Conservation (phyloP, 2,888 invertebrate species). For the Polietes domitor region DNA sequence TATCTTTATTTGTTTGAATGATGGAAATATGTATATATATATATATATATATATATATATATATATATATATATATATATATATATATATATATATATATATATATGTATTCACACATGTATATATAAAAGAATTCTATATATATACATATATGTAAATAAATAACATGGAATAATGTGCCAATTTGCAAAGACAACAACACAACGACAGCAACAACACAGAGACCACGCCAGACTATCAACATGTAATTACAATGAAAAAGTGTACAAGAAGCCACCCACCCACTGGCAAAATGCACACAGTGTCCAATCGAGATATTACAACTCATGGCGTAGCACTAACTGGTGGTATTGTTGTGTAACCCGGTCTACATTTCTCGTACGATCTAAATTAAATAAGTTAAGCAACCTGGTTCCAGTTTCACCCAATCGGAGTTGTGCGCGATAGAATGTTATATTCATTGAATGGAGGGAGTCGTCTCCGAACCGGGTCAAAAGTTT, state of each 20-base stretch:
- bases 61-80: neutral
- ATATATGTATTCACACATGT: too few species aligned
- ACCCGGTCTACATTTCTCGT: too few species aligned
- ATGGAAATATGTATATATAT: constrained; percentile 3
- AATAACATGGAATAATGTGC: constrained; percentile 33
- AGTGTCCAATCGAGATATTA: neutral
- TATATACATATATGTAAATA: too few species aligned
- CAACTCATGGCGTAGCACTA: too few species aligned
- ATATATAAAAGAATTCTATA: too few species aligned
- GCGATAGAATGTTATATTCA: too few species aligned
- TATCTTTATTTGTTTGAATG: neutral
- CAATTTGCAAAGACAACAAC: constrained; percentile 36
- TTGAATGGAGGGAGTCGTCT: too few species aligned
- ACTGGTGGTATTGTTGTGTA: too few species aligned
- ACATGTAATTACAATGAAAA: constrained; percentile 32
- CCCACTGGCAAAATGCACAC: neutral
- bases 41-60: constrained; percentile 7
- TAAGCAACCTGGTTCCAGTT: too few species aligned
- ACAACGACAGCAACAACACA: constrained; percentile 33
- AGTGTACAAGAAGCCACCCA: constrained; percentile 11
- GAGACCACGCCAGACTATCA: constrained; percentile 27
- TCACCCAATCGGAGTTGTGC: too few species aligned
- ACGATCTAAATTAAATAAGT: too few species aligned
- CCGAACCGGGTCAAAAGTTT: too few species aligned
- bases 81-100: neutral